Conservation (phyloP, 2,113 vertebrate genomes). For the Solea solea region DNA sequence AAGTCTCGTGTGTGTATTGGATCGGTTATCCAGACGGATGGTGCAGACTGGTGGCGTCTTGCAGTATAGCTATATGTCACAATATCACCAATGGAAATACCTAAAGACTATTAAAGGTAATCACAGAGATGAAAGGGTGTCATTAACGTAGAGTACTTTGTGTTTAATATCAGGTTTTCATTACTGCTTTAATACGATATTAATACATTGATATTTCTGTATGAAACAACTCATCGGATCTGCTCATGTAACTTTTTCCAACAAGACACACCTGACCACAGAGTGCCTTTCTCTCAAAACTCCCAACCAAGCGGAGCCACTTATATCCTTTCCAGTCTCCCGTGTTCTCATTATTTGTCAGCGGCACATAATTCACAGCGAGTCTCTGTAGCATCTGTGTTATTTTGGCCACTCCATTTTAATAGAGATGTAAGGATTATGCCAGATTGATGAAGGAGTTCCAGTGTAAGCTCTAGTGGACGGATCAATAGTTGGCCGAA, state of each 20-base stretch:
- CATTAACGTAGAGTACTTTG: too few relatives aligned
- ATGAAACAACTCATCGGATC: too few relatives aligned
- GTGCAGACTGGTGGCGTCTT: background rate
- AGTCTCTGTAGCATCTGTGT: slow-evolving; percentile 16
- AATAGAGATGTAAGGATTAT: slow-evolving; percentile 63
- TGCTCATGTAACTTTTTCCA: too few relatives aligned
- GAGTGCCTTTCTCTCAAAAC: slow-evolving; percentile 30
- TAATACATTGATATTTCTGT: too few relatives aligned
- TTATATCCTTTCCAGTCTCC: slow-evolving; percentile 51
- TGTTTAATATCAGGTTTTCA: too few relatives aligned
- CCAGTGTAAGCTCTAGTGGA: slow-evolving; percentile 36
- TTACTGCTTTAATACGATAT: too few relatives aligned
- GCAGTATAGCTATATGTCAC: background rate
- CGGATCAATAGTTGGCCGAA: slow-evolving; percentile 59
- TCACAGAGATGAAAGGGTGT: too few relatives aligned
- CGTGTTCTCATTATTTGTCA: slow-evolving; percentile 63
- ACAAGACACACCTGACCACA: slow-evolving; percentile 13
- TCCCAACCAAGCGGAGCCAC: slow-evolving; percentile 38
- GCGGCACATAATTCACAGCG: slow-evolving; percentile 35
- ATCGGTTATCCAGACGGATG: background rate
- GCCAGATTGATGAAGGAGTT: slow-evolving; percentile 51
- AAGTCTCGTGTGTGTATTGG: background rate
- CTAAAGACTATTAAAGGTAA: background rate
- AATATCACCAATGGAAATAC: background rate
- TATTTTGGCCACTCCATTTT: slow-evolving; percentile 47